These are phyloP conservation scores for Synergus umbraculus DNA, from an alignment of 2,888 invertebrate genomes.

Conservation along the genomic window DNA sequence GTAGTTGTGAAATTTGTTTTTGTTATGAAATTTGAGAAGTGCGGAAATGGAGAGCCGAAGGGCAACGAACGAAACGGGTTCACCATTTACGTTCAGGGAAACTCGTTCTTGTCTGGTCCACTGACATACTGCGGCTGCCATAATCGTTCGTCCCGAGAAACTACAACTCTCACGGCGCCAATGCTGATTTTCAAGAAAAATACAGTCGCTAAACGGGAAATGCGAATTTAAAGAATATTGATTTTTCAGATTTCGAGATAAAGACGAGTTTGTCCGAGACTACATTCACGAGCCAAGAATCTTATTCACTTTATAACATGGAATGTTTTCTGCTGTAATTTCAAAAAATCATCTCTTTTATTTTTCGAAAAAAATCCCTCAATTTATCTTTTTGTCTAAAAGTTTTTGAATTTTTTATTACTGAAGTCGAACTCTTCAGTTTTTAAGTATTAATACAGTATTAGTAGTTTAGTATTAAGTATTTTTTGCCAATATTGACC, in stretches of 20 bases:
- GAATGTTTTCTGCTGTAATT: no score
- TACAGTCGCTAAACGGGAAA: constrained; percentile 13
- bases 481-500: background rate
- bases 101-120: constrained; percentile 55
- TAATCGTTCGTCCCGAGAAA: constrained; percentile 17
- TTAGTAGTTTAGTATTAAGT: no score
- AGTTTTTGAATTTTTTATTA: no score
- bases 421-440: no score
- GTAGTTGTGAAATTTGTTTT: background rate
- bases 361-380: no score
- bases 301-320: background rate
- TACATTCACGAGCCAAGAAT: background rate
- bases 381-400: no score
- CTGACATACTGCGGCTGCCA: constrained; percentile 64
- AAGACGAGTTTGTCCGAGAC: background rate
- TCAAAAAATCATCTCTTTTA: no score
- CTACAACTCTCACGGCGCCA: constrained; percentile 40
- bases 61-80: constrained; percentile 50
- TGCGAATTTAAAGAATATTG: background rate
- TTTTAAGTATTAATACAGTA: no score
- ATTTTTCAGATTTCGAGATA: background rate
- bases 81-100: constrained; percentile 54
- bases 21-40: background rate
- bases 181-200: constrained; percentile 9
- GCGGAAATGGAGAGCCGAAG: constrained; percentile 42